These are phyloP conservation scores for Biston betularia DNA, from an alignment of 2,888 invertebrate genomes.

Conservation along the genomic window DNA sequence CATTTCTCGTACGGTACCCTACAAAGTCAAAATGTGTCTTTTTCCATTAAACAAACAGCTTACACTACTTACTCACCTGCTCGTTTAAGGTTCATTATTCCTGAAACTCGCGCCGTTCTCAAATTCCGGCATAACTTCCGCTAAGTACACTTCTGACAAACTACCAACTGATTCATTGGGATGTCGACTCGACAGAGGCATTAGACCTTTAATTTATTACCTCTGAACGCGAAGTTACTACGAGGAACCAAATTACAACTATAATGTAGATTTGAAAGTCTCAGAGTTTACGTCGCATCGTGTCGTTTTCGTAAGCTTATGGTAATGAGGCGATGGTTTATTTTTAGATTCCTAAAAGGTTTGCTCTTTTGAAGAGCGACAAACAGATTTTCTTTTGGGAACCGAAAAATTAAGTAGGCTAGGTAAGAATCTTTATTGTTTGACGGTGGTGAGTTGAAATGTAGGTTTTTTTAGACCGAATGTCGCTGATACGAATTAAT, in stretches of 20 bases:
- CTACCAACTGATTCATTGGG: slow-evolving; percentile 52
- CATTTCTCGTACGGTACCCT: neutral
- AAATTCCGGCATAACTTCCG: slow-evolving; percentile 29
- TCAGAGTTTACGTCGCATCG: slow-evolving; percentile 24
- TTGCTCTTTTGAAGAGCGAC: slow-evolving; percentile 7
- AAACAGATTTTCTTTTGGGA: neutral
- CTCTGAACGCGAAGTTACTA: slow-evolving; percentile 43
- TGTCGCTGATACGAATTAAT: too few relatives aligned
- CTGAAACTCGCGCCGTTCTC: slow-evolving; percentile 13
- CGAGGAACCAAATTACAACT: slow-evolving; percentile 48
- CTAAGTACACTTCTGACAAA: slow-evolving; percentile 41
- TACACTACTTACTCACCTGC: slow-evolving; percentile 15
- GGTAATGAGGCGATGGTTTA: slow-evolving; percentile 30
- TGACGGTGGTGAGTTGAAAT: neutral
- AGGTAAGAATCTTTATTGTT: neutral
- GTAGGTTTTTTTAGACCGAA: too few relatives aligned
- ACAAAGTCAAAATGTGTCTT: too few relatives aligned
- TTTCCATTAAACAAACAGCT: neutral
- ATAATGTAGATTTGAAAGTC: slow-evolving; percentile 39
- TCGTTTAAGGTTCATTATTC: slow-evolving; percentile 21
- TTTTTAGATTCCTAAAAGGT: slow-evolving; percentile 19
- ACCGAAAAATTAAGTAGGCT: neutral
- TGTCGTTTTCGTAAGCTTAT: slow-evolving; percentile 29
- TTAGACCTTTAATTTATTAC: slow-evolving; percentile 58
- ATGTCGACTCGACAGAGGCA: slow-evolving; percentile 52